Evolutionary conservation across 2,888 invertebrate species (phyloP).

Genomic region (Andrena bucephala): DNA sequence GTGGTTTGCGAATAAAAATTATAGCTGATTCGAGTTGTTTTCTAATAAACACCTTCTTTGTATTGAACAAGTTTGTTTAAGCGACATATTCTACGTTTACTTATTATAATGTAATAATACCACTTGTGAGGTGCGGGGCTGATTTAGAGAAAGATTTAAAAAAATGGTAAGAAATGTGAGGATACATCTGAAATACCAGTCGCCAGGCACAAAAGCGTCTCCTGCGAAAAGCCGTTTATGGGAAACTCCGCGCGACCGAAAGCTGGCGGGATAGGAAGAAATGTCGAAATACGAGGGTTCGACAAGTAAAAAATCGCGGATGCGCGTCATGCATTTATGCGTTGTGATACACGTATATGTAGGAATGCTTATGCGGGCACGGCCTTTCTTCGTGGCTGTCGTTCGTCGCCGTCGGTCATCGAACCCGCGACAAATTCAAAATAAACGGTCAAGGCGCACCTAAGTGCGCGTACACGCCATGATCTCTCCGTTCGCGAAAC

Average conservation of each 20-base stretch:
- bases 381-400: conserved; percentile 66
- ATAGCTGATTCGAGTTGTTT: too few species aligned
- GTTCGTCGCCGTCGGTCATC: conserved; percentile 72
- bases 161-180: too few species aligned
- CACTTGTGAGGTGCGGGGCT: too few species aligned
- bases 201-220: neutral
- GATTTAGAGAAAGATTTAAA: too few species aligned
- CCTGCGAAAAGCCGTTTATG: neutral
- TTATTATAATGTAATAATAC: too few species aligned
- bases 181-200: too few species aligned
- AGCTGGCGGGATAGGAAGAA: neutral
- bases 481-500: neutral
- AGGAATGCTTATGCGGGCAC: conserved; percentile 51
- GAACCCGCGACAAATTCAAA: conserved; percentile 77
- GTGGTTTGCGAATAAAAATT: too few species aligned
- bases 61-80: too few species aligned
- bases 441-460: conserved; percentile 68
- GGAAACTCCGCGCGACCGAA: neutral
- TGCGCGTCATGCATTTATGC: conserved; percentile 33
- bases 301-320: conserved; percentile 21
- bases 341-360: conserved; percentile 25
- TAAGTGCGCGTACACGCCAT: neutral
- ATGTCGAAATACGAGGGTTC: neutral
- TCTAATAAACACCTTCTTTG: too few species aligned
- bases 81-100: too few species aligned